Conservation (phyloP, 2,888 invertebrate genomes). For the Tyria jacobaeae region DNA sequence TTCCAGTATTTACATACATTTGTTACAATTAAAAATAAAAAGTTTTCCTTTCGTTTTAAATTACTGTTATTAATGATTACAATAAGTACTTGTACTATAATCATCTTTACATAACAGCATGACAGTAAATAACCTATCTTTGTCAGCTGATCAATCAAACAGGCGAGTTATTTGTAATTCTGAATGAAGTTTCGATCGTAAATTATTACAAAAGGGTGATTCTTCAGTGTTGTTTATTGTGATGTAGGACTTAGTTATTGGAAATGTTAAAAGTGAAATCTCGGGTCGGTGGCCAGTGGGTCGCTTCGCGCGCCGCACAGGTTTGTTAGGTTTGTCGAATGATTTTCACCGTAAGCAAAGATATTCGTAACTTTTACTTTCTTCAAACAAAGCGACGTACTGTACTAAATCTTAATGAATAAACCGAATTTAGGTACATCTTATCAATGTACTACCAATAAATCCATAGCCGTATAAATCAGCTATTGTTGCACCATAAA, state of each 20-base stretch:
- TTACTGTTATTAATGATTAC: not conserved
- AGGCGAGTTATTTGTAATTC: constrained; percentile 30
- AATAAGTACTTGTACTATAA: constrained; percentile 24
- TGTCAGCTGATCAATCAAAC: constrained; percentile 61
- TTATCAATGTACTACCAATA: not conserved
- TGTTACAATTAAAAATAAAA: not conserved
- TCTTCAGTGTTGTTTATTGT: constrained; percentile 18
- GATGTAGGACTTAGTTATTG: constrained; percentile 60
- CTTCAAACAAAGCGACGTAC: constrained; percentile 60
- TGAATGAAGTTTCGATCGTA: constrained; percentile 32
- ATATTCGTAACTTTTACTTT: constrained; percentile 80
- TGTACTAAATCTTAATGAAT: not conserved
- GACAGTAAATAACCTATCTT: constrained; percentile 61
- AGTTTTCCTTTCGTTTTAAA: not conserved
- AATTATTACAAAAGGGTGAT: constrained; percentile 12
- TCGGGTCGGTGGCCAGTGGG: constrained; percentile 74
- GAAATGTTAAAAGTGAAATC: constrained; percentile 83
- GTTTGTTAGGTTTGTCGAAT: constrained; percentile 77
- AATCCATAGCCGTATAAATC: not conserved
- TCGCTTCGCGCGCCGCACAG: constrained; percentile 71
- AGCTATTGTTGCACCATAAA: not conserved
- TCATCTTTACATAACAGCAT: constrained; percentile 64
- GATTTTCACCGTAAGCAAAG: constrained; percentile 74
- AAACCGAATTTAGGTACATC: not conserved
- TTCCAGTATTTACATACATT: constrained; percentile 1